Evolutionary conservation across 1,140 invertebrate species (phyloP), one percentile per base, ranked within the genome.

Genomic region (Tetraneura akinire): DNA sequence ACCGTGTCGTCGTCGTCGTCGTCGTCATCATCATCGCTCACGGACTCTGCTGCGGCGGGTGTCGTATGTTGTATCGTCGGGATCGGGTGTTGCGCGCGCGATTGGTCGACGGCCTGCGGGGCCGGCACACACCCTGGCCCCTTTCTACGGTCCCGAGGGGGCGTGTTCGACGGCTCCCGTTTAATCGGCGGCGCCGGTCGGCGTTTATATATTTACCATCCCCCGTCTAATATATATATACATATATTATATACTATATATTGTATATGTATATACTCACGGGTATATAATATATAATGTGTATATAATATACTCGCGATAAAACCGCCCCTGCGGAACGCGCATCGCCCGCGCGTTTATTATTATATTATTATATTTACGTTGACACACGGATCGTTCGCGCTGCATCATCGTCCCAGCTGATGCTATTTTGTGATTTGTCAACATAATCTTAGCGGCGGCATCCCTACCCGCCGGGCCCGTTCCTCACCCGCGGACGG

Each of bases 381-480:
- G 21, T 18, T 60, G 45, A 49, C 66, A 70, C 66, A 49, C 16
- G 21, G 66, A 21, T 29, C 55, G 53, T 32, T 53, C 21, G 32
- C 32, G 21, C 55, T 45, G 14, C 29, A 6, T 18, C 32, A n/a
- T 37, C 51, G 70, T n/a, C 29, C 11, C 16, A n/a, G 66, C 11
- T 78, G 74, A 78, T 78, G 74, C 74, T 78, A 78, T 78, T 78
- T 78, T 62, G 55, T 78, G 32, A 78, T 62, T 78, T 78, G 74
- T 78, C 73, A 60, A 57, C 73, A 55, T 76, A 76, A 76, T 78
- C 55, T 1, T 23, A 16, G n/a, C 23, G 14, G 14, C 18, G 14
- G 9, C 74, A 16, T n/a, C 23, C 37, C 21, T 13, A 26, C 66
- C 66, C 0, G 10, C 68, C 47, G 2, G 68, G 68, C 8, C 32